Conservation (phyloP, 2,797 vertebrate species). For the Buceros bicornis region DNA sequence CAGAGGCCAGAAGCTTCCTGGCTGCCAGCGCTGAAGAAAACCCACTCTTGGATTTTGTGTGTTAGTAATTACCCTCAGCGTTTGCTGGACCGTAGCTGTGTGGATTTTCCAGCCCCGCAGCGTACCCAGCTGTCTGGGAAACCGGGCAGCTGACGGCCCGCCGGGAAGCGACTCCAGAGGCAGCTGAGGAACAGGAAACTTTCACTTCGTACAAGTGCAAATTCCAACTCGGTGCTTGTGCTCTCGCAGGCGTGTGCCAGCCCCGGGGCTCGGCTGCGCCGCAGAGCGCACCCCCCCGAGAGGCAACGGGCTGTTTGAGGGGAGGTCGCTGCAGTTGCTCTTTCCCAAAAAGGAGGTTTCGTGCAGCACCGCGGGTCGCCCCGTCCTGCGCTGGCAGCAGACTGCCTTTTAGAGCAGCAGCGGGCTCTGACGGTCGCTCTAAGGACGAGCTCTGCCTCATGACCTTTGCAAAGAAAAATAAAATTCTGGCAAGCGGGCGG, state of each 20-base stretch:
- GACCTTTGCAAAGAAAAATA: neutral
- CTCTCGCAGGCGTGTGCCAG: rapidly evolving
- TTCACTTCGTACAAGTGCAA: neutral
- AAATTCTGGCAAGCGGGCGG: neutral
- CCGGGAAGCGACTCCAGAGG: neutral
- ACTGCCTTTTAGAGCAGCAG: neutral
- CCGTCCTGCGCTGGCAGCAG: neutral
- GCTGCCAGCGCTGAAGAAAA: neutral
- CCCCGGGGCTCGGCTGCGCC: neutral
- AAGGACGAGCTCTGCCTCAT: neutral
- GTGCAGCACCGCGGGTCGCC: rapidly evolving
- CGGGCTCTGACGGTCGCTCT: rapidly evolving
- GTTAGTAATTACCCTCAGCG: neutral
- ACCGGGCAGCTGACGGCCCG: neutral
- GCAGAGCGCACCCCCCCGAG: too few species aligned
- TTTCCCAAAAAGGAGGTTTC: neutral
- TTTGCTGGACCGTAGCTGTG: neutral
- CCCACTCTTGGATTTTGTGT: neutral
- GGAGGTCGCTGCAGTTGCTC: neutral
- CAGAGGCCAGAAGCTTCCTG: neutral
- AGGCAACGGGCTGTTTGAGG: too few species aligned
- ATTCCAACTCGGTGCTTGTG: neutral
- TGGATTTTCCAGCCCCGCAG: neutral
- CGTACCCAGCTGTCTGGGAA: neutral
- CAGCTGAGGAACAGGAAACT: neutral